Conservation (phyloP, 1,140 invertebrate species). For the Schmidtea mediterranea region DNA sequence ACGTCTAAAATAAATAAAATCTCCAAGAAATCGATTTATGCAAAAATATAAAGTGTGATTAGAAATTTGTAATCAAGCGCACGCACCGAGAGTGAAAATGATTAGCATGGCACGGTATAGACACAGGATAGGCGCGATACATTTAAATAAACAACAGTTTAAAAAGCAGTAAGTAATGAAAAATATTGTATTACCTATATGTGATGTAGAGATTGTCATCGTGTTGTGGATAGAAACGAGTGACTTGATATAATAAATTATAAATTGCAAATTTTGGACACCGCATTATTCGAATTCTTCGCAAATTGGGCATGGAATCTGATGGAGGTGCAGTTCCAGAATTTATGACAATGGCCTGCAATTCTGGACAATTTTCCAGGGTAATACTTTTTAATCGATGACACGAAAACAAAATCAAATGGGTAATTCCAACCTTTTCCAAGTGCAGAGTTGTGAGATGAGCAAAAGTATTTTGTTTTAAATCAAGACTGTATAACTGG, state of each 20-base stretch:
- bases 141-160: too few species aligned
- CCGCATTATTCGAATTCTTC: slow-evolving; percentile 4
- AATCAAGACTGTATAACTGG: too few species aligned
- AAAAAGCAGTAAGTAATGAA: too few species aligned
- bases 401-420: not conserved
- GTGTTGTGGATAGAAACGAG: not conserved
- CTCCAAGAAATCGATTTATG: too few species aligned
- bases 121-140: too few species aligned
- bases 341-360: not conserved
- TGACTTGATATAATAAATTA: not conserved
- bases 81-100: too few species aligned
- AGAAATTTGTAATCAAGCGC: too few species aligned
- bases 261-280: slow-evolving; percentile 6
- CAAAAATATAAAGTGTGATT: too few species aligned
- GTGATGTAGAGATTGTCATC: slow-evolving; percentile 2
- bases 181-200: not conserved
- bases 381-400: slow-evolving; percentile 1
- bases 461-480: not conserved
- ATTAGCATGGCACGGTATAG: too few species aligned
- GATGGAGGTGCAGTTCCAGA: not conserved
- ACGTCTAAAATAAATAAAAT: too few species aligned
- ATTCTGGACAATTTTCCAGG: slow-evolving; percentile 1
- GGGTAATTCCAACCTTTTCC: slow-evolving; percentile 2
- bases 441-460: not conserved
- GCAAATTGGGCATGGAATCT: not conserved